Evolutionary conservation across 2,797 vertebrate species (phyloP), one percentile per base, ranked within the genome.

Genomic region (Micromesistius poutassou): DNA sequence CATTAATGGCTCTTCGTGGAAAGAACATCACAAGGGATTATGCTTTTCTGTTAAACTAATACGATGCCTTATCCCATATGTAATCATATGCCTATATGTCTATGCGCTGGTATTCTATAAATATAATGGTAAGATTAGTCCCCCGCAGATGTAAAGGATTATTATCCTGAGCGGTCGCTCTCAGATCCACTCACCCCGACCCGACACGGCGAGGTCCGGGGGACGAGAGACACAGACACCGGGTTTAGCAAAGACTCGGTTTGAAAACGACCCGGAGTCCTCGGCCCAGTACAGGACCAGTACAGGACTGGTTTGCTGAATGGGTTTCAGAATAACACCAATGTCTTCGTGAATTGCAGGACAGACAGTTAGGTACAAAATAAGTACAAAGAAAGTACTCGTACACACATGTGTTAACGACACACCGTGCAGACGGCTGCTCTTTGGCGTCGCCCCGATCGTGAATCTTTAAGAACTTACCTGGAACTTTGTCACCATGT

Each of bases 21-120:
- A 85, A 88, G 85, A 86, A 83, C 87, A 89, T 87, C 85, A 89
- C 82, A 91, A 87, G 89, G 91, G 89, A 92, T 92, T 92, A 91
- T 79, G 76, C 74, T 83, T 68, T 87, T 77, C 87, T 84, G 79
- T 75, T 82, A 80, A 86, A 87, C 87, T 88, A 90, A 91, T 90
- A 89, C 83, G 80, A 80, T 80, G 84, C 83, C 81, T 91, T 89
- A 88, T 82, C 84, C 87, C 84, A 83, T 85, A 85, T 91, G 84
- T 90, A 90, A 91, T 92, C 90, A 90, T 89, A 82, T 85, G 77
- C 73, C 42, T 87, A 87, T 78, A 87, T 81, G 88, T 78, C 88
- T 81, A 89, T 88, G 87, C 84, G 86, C 79, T 76, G 76, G 78
- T 84, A 38, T 81, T 85, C 85, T 89, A 87, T 78, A 90, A 88